Evolutionary conservation across 2,888 invertebrate species (phyloP).

Genomic region (Pharmacophagus antenor): DNA sequence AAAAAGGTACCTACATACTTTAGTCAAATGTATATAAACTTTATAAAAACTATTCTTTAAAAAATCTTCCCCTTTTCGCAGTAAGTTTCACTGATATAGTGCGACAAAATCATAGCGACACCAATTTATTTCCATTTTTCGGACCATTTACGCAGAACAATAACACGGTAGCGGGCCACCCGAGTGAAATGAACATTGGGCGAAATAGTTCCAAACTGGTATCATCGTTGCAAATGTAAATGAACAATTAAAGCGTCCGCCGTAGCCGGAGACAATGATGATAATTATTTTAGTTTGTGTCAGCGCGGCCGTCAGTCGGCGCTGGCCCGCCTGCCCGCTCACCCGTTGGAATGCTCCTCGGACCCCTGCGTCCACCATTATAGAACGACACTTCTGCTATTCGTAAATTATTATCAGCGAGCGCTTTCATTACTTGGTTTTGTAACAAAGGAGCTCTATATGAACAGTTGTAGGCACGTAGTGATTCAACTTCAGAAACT

Average conservation of each 20-base stretch:
- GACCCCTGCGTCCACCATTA: slow-evolving; percentile 66
- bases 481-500: slow-evolving; percentile 68
- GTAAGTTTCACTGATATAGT: slow-evolving; percentile 4
- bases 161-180: slow-evolving; percentile 67
- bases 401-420: slow-evolving; percentile 80
- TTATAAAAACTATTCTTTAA: background rate
- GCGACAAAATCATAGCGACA: slow-evolving; percentile 66
- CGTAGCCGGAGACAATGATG: slow-evolving; percentile 78
- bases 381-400: slow-evolving; percentile 79
- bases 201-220: slow-evolving; percentile 78
- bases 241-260: slow-evolving; percentile 80
- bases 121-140: slow-evolving; percentile 78
- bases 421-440: slow-evolving; percentile 76
- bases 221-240: slow-evolving; percentile 80
- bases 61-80: background rate
- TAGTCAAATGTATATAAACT: no score
- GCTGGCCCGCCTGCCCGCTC: slow-evolving; percentile 64
- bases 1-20: no score
- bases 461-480: slow-evolving; percentile 66
- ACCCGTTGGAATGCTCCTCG: slow-evolving; percentile 73
- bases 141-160: slow-evolving; percentile 76
- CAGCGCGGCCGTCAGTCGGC: slow-evolving; percentile 72
- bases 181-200: slow-evolving; percentile 71
- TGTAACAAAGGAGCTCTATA: slow-evolving; percentile 76
- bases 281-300: slow-evolving; percentile 81